Percentiles rank a stretch among this genome's conserved stretches.
Conservation (phyloP, 2,888 invertebrate genomes). For the Leucoma salicis region DNA sequence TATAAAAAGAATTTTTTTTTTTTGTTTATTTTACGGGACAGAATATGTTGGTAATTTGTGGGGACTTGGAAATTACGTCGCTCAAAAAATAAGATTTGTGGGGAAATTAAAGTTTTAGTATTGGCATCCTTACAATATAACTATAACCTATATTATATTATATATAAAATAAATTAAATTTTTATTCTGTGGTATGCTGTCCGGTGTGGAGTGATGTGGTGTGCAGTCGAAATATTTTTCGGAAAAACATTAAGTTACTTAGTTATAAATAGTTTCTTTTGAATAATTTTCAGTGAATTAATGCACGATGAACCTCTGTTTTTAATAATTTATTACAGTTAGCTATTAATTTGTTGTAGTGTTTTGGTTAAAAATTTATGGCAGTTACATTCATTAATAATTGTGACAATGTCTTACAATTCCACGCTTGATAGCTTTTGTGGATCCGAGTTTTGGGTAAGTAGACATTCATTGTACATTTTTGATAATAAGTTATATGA, state of each 20-base stretch:
- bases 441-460: slow-evolving; percentile 91
- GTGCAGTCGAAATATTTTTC: slow-evolving; percentile 28
- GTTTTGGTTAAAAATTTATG: slow-evolving; percentile 35
- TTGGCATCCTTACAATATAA: too few relatives aligned
- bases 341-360: slow-evolving; percentile 13
- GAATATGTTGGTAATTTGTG: too few relatives aligned
- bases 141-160: not conserved
- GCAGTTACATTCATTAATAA: slow-evolving; percentile 40
- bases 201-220: slow-evolving; percentile 28
- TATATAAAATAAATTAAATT: not conserved
- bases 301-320: slow-evolving; percentile 5
- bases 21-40: too few relatives aligned
- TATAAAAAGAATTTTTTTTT: too few relatives aligned
- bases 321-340: slow-evolving; percentile 7
- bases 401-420: slow-evolving; percentile 78
- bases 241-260: slow-evolving; percentile 13
- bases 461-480: slow-evolving; percentile 38
- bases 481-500: not conserved
- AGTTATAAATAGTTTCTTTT: slow-evolving; percentile 12
- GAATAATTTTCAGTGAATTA: slow-evolving; percentile 10
- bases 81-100: too few relatives aligned
- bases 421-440: slow-evolving; percentile 89
- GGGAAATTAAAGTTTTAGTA: too few relatives aligned
- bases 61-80: too few relatives aligned
- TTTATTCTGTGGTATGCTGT: slow-evolving; percentile 25